Conservation (phyloP, 2,113 vertebrate genomes). For the Pteruthius melanotis region DNA sequence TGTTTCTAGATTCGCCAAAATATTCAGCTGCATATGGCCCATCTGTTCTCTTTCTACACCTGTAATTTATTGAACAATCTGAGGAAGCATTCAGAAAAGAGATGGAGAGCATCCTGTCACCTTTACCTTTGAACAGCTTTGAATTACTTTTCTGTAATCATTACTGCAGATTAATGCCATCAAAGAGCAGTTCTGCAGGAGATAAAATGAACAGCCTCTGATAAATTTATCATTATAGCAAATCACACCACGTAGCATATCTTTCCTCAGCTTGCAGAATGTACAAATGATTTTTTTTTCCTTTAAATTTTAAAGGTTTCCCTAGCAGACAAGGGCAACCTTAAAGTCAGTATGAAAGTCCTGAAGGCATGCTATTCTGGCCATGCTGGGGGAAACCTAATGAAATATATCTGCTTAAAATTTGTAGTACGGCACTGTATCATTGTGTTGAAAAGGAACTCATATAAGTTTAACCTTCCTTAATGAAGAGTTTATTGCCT, state of each 20-base stretch:
- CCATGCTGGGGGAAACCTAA: background rate
- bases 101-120: slow-evolving; percentile 18
- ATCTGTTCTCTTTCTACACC: background rate
- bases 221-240: slow-evolving; percentile 68
- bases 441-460: background rate
- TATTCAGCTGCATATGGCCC: background rate
- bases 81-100: slow-evolving; percentile 13
- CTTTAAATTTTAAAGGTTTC: slow-evolving; percentile 47
- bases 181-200: slow-evolving; percentile 62
- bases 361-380: background rate
- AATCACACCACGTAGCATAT: slow-evolving; percentile 31
- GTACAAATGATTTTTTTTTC: slow-evolving; percentile 34
- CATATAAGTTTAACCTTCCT: background rate
- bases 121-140: slow-evolving; percentile 36
- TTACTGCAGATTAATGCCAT: slow-evolving; percentile 69
- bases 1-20: slow-evolving; percentile 4
- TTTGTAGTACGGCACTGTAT: background rate
- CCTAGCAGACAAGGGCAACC: slow-evolving; percentile 2
- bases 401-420: background rate
- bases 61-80: slow-evolving; percentile 40
- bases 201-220: slow-evolving; percentile 60
- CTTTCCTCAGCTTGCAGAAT: slow-evolving; percentile 47
- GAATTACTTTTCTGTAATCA: slow-evolving; percentile 62
- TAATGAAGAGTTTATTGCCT: background rate
- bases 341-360: slow-evolving; percentile 7